A percentile compares a stretch with the other conserved stretches of the same genome.
Conservation (phyloP, 2,888 invertebrate genomes). For the Choreutis nemorana region DNA sequence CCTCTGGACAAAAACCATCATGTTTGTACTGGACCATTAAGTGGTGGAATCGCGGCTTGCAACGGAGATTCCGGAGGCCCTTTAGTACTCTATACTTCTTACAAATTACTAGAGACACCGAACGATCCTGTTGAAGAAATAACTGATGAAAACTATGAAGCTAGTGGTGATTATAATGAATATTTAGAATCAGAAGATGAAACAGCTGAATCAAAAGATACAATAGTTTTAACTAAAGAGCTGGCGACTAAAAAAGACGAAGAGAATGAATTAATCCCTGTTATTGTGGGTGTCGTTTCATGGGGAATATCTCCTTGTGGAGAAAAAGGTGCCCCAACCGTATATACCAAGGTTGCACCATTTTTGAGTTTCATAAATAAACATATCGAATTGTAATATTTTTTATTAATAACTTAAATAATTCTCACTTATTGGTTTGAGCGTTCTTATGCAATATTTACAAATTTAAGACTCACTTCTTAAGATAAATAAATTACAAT, state of each 20-base stretch:
- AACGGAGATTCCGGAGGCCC: constrained; percentile 67
- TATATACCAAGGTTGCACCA: constrained; percentile 57
- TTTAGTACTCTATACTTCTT: constrained; percentile 28
- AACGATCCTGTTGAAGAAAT: constrained; percentile 1
- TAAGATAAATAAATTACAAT: too few relatives aligned
- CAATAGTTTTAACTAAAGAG: constrained; percentile 12
- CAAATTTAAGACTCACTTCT: too few relatives aligned
- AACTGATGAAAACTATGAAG: constrained; percentile 4
- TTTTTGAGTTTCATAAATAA: constrained; percentile 52
- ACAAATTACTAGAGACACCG: constrained; percentile 10
- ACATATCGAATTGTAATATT: constrained; percentile 18
- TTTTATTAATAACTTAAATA: not conserved
- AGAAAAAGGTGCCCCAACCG: constrained; percentile 52
- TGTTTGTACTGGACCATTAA: constrained; percentile 61
- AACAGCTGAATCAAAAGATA: constrained; percentile 10
- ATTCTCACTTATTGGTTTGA: too few relatives aligned
- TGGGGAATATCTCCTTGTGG: constrained; percentile 66
- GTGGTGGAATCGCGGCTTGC: constrained; percentile 58
- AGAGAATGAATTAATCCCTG: constrained; percentile 18
- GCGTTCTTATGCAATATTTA: too few relatives aligned
- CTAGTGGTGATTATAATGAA: constrained; percentile 12
- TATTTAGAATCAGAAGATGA: constrained; percentile 7
- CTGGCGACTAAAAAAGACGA: constrained; percentile 9
- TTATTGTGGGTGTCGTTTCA: constrained; percentile 61
- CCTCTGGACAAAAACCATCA: constrained; percentile 47